These are phyloP conservation scores for Caenorhabditis sinica DNA, from an alignment of 2,888 invertebrate genomes.

Conservation along the genomic window DNA sequence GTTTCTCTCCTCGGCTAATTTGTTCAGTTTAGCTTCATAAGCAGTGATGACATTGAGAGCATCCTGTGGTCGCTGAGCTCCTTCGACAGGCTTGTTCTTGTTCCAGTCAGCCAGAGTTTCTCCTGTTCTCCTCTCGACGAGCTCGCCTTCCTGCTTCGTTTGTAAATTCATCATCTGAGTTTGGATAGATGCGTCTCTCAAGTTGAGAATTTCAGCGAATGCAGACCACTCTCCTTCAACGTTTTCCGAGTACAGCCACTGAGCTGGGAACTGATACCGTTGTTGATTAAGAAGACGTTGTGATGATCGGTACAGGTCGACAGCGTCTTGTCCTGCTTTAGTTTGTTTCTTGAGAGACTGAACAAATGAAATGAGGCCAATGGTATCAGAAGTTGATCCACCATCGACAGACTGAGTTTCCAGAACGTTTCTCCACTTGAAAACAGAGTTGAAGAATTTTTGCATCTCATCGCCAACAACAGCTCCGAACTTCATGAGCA, in stretches of 20 bases:
- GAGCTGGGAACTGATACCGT: constrained; percentile 96
- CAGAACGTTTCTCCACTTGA: constrained; percentile 93
- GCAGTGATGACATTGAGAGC: constrained; percentile 93
- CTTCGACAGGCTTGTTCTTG: constrained; percentile 86
- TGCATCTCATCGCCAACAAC: constrained; percentile 95
- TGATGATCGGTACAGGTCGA: constrained; percentile 93
- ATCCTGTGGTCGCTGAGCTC: constrained; percentile 94
- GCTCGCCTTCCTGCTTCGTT: constrained; percentile 98
- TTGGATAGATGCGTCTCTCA: constrained; percentile 97
- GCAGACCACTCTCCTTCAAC: constrained; percentile 99
- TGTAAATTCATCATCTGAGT: constrained; percentile 95
- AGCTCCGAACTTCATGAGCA: constrained; percentile 94
- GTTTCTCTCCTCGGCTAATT: constrained; percentile 90
- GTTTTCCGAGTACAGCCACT: constrained; percentile 98
- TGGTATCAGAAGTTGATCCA: constrained; percentile 96
- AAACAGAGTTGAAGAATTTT: constrained; percentile 87
- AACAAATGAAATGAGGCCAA: constrained; percentile 98
- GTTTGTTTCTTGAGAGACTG: constrained; percentile 97
- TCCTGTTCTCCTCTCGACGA: constrained; percentile 94
- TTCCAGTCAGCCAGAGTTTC: constrained; percentile 98
- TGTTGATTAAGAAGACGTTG: constrained; percentile 97
- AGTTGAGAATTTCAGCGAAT: constrained; percentile 97
- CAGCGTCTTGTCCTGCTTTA: constrained; percentile 86
- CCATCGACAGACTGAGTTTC: constrained; percentile 99
- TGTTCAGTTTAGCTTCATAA: constrained; percentile 95